These are phyloP conservation scores for Andrena trimmerana DNA, from an alignment of 2,888 invertebrate genomes.

Conservation along the genomic window DNA sequence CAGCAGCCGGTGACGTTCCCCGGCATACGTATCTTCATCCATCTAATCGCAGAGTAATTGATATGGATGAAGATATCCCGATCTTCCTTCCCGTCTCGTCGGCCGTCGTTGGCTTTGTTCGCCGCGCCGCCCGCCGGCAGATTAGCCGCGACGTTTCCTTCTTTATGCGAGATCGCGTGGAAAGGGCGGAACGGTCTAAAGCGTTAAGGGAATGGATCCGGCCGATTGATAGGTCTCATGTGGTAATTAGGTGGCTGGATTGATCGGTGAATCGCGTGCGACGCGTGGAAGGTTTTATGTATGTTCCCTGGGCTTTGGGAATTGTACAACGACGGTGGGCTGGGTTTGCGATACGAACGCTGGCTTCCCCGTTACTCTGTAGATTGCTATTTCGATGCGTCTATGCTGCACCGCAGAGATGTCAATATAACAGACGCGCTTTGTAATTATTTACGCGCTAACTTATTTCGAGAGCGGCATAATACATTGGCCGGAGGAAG, in stretches of 20 bases:
- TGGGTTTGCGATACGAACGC: background rate
- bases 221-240: conserved; percentile 54
- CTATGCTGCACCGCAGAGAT: too few relatives aligned
- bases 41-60: conserved; percentile 85
- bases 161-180: conserved; percentile 54
- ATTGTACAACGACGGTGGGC: background rate
- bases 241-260: conserved; percentile 57
- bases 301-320: background rate
- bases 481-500: background rate
- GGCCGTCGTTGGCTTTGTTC: conserved; percentile 42
- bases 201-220: conserved; percentile 9
- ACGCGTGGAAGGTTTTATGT: background rate
- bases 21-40: conserved; percentile 78
- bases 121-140: conserved; percentile 19
- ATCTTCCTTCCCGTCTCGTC: conserved; percentile 38
- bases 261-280: conserved; percentile 43
- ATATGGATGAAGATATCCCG: conserved; percentile 84
- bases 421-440: too few relatives aligned
- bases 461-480: too few relatives aligned
- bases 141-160: conserved; percentile 64
- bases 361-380: too few relatives aligned
- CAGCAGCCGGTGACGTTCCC: conserved; percentile 45
- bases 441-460: too few relatives aligned
- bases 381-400: background rate
- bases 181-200: conserved; percentile 31